Conservation (phyloP, 2,797 vertebrate species). For the Malurus leucopterus region DNA sequence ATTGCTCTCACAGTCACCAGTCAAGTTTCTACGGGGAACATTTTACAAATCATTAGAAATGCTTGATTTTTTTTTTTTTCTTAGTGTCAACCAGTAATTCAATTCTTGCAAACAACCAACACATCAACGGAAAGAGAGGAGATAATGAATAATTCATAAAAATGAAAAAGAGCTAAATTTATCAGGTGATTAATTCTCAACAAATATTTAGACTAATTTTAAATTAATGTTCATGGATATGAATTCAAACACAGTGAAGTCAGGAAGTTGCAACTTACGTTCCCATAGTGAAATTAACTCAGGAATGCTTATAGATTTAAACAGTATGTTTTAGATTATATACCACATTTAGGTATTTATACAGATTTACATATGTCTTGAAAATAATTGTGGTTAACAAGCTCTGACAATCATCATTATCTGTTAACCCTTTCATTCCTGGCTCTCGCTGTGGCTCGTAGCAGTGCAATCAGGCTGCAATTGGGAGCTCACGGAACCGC, state of each 20-base stretch:
- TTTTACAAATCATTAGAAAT: not conserved
- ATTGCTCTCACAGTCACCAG: not conserved
- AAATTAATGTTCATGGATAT: conserved; percentile 62
- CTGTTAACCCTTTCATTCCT: conserved; percentile 2
- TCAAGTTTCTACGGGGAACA: not conserved
- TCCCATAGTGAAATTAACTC: conserved; percentile 55
- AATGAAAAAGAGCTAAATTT: conserved; percentile 64
- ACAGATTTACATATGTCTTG: conserved; percentile 59
- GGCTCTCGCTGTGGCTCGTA: not conserved
- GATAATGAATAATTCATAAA: conserved; percentile 64
- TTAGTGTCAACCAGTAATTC: conserved; percentile 1
- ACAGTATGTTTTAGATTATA: conserved; percentile 54
- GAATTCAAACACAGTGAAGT: conserved; percentile 53
- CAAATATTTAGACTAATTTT: conserved; percentile 68
- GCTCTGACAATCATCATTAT: conserved; percentile 60
- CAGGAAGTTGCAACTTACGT: conserved; percentile 54
- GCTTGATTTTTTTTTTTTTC: not conserved
- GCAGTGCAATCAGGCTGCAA: not conserved
- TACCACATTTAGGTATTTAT: conserved; percentile 51
- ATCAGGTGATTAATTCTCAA: conserved; percentile 61
- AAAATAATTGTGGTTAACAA: conserved; percentile 59
- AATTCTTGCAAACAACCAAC: conserved; percentile 40
- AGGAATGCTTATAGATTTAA: conserved; percentile 52
- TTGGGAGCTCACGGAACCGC: fast-evolving
- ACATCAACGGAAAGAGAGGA: conserved; percentile 44